Base-by-base conservation (phyloP, 2,797 vertebrate species). In the Enteromius mattozi region DNA sequence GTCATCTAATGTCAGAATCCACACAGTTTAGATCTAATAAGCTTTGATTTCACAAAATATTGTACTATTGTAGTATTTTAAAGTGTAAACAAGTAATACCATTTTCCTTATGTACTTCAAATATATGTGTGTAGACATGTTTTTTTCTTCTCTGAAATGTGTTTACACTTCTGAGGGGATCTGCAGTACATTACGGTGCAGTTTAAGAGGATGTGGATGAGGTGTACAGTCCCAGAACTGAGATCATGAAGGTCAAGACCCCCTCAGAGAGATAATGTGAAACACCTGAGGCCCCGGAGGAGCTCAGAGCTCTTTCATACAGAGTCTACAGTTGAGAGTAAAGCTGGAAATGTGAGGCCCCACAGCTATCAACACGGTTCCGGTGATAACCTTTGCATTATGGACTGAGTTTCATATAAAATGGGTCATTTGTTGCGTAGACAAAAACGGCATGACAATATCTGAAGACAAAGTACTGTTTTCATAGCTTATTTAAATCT, bases 241-340 rank as follows among this genome's bases (percentile, higher is more conserved):
- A 87, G 86, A 85, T 33, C 56, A 86, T 63, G 40, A 69, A 74
- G 79, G 81, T 77, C 85, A 83, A 82, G 80, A 63, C 42, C 47
- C 80, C 77, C 59, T 72, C 87, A 85, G 89, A 1, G 66, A 89
- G 88, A 89, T 88, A 91, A 93, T 90, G 80, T 65, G 87, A 93
- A 92, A 86, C 93, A 93, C 89, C 91, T 93, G 91, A 90, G 77
- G 82, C 88, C 45, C 87, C 84, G 63, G 35, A 88, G 81, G 82
- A 88, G 86, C 84, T 66, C 78, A 40, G 8, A 74, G 51, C 54
- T 14, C 88, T 75, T 86, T 88, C 80, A 74, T 87, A 74, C 71
- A 21, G 24, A 49, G 24, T 87, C 86, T 56, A 78, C 35, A 82
- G 56, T 51, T 85, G 83, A 89, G 66, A 56, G 81, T 74, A 66